These are phyloP conservation scores for Orthosia cruda DNA, from an alignment of 2,888 invertebrate species.

Conservation along the genomic window DNA sequence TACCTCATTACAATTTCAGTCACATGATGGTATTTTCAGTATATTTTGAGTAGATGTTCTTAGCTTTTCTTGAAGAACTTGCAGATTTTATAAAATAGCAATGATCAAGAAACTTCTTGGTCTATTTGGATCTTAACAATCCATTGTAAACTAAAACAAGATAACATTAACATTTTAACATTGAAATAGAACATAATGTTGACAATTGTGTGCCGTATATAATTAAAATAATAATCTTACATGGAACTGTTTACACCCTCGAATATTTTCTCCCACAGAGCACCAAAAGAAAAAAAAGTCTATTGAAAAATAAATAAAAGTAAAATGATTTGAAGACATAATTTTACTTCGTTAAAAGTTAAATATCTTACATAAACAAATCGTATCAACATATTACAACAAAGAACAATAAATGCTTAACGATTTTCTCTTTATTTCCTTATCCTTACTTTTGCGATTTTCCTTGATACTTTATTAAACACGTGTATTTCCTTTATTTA, in stretches of 20 bases:
- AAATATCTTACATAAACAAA: neutral
- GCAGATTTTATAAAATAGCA: neutral
- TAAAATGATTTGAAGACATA: neutral
- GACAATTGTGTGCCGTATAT: no score
- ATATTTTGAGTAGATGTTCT: neutral
- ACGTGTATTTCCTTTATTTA: neutral
- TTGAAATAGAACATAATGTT: no score
- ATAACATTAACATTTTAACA: no score
- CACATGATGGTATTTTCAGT: no score
- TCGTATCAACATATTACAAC: neutral
- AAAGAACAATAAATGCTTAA: neutral
- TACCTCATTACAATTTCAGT: no score
- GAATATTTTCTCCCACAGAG: no score
- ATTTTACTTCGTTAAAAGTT: neutral
- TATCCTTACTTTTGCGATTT: slow-evolving; percentile 9
- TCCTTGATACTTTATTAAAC: slow-evolving; percentile 19
- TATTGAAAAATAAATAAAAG: no score
- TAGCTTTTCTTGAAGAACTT: neutral
- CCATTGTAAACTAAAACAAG: no score
- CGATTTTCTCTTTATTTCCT: slow-evolving; percentile 20
- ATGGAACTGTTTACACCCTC: no score
- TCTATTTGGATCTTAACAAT: no score
- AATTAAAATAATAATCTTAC: neutral
- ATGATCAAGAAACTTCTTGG: no score
- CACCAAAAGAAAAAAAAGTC: no score